These are phyloP conservation scores for Forbesichthys papilliferus DNA, from an alignment of 2,113 vertebrate genomes.

Conservation along the genomic window DNA sequence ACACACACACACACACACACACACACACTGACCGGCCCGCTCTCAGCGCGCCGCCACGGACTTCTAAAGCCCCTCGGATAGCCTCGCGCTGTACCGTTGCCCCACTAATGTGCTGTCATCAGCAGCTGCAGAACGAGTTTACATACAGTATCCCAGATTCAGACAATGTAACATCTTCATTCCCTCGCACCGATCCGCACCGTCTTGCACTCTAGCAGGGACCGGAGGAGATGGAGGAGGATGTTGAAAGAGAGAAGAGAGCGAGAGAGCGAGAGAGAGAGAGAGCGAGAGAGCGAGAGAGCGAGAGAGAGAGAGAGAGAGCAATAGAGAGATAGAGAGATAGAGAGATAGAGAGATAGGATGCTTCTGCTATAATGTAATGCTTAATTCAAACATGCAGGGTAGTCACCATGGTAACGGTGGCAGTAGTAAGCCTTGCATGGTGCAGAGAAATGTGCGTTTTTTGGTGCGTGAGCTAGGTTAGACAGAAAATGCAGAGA, in stretches of 20 bases:
- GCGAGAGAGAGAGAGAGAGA: conserved; percentile 32
- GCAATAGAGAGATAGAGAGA: conserved; percentile 33
- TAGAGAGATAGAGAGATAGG: conserved; percentile 19
- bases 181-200: conserved; percentile 50
- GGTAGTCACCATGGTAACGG: conserved; percentile 81
- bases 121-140: conserved; percentile 49
- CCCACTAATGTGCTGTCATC: conserved; percentile 43
- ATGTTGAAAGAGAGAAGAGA: conserved; percentile 43
- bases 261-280: conserved; percentile 38
- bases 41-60: conserved; percentile 48
- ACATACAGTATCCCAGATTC: conserved; percentile 50
- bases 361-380: conserved; percentile 76
- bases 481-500: conserved; percentile 33
- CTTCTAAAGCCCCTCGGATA: conserved; percentile 41
- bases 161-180: conserved; percentile 62
- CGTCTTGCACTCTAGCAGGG: conserved; percentile 51
- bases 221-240: conserved; percentile 44
- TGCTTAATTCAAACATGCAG: conserved; percentile 82
- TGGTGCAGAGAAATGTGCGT: conserved; percentile 66
- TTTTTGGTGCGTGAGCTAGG: conserved; percentile 42
- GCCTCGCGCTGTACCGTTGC: conserved; percentile 33
- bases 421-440: conserved; percentile 75
- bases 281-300: conserved; percentile 31
- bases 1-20: conserved; percentile 14
- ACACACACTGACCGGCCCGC: conserved; percentile 26